Evolutionary conservation across 1,140 invertebrate species (phyloP).

Genomic region (Meloidogyne chitwoodi): DNA sequence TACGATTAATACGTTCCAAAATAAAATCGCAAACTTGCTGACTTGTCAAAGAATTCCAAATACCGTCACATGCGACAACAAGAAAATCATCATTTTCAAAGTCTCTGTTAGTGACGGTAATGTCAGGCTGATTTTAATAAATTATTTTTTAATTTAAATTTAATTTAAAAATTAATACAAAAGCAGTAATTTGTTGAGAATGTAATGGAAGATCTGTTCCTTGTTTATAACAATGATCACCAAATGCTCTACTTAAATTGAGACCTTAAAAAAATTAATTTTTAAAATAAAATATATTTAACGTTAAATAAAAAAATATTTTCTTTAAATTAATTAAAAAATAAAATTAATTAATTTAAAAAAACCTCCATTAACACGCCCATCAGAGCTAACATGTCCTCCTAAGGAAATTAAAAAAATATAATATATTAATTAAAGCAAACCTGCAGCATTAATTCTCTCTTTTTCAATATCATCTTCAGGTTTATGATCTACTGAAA

Average conservation of each 20-base stretch:
- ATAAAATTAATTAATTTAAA: too few species aligned
- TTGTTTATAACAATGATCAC: conserved; percentile 31
- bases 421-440: neutral
- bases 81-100: conserved; percentile 18
- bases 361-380: conserved; percentile 30
- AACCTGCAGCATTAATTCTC: conserved; percentile 25
- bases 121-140: conserved; percentile 9
- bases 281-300: neutral
- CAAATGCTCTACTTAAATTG: conserved; percentile 27
- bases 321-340: too few species aligned
- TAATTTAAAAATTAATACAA: too few species aligned
- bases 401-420: neutral
- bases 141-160: too few species aligned
- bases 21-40: conserved; percentile 26
- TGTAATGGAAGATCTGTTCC: conserved; percentile 7
- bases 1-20: conserved; percentile 1
- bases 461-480: conserved; percentile 24
- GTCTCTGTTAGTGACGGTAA: neutral
- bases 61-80: conserved; percentile 33
- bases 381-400: conserved; percentile 25
- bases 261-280: conserved; percentile 20
- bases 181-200: conserved; percentile 23
- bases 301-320: neutral
- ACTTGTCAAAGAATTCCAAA: conserved; percentile 34
- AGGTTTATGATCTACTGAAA: conserved; percentile 32